phyloP scores from a whole-genome alignment of 1,140 invertebrate genomes.

The Drosophila asahinai region DNA sequence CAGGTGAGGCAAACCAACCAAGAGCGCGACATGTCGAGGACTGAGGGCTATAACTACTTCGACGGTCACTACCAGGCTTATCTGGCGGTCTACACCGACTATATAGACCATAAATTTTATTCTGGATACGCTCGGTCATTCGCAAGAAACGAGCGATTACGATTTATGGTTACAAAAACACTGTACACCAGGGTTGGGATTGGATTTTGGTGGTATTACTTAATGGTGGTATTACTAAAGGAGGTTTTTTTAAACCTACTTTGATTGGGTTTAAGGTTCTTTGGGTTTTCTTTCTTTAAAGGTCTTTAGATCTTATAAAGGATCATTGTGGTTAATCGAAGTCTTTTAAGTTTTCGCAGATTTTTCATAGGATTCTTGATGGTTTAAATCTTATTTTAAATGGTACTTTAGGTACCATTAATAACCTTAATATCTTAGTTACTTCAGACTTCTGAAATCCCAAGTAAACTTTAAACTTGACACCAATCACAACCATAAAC shows the following conservation, averaged over 20 bases:
- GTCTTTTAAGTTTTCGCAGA: too few species aligned
- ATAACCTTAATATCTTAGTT: too few species aligned
- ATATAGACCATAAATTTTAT: slow-evolving; percentile 55
- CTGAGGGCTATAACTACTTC: slow-evolving; percentile 13
- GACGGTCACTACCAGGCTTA: slow-evolving; percentile 29
- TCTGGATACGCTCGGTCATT: slow-evolving; percentile 50
- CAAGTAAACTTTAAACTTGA: background rate
- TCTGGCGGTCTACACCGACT: slow-evolving; percentile 40
- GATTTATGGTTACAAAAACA: slow-evolving; percentile 20
- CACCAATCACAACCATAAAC: background rate
- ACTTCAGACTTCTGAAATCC: too few species aligned
- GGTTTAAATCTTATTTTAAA: too few species aligned
- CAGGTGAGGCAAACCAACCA: slow-evolving; percentile 10
- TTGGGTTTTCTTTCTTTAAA: too few species aligned
- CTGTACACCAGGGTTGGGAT: slow-evolving; percentile 1
- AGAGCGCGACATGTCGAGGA: slow-evolving; percentile 49
- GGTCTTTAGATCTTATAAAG: background rate
- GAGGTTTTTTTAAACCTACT: background rate
- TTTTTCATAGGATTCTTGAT: too few species aligned
- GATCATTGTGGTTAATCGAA: too few species aligned
- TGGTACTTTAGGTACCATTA: too few species aligned
- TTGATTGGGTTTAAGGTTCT: background rate
- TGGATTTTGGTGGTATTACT: too few species aligned
- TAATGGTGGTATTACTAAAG: background rate
- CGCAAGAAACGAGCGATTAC: slow-evolving; percentile 20